phyloP scores from a whole-genome alignment of 2,797 vertebrate genomes.

The Tachyglossus aculeatus region DNA sequence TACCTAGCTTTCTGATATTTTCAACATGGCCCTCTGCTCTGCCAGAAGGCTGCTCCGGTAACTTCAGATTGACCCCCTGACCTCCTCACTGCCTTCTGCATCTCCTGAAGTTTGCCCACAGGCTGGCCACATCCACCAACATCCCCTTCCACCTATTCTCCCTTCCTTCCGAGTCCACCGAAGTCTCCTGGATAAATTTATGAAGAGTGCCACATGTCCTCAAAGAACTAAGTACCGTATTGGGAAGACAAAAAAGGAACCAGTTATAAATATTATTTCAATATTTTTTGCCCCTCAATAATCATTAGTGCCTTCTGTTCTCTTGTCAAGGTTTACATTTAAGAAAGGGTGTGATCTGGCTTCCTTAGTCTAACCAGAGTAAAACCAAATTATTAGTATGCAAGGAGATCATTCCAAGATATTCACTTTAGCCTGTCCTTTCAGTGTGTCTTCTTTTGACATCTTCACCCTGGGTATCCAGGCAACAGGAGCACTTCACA shows the following conservation, averaged over 20 bases:
- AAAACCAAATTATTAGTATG: conserved; percentile 54
- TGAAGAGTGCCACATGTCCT: conserved; percentile 7
- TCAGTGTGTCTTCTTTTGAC: conserved; percentile 64
- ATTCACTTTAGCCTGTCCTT: conserved; percentile 60
- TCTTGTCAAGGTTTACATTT: conserved; percentile 32
- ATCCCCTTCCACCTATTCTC: too few species aligned
- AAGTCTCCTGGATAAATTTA: too few species aligned
- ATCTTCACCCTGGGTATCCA: conserved; percentile 66
- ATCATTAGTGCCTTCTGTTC: conserved; percentile 30
- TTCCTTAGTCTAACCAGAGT: conserved; percentile 29
- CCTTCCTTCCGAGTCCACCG: too few species aligned
- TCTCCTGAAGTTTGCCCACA: conserved; percentile 16
- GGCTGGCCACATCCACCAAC: too few species aligned
- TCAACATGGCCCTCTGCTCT: too few species aligned
- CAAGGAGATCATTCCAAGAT: conserved; percentile 23
- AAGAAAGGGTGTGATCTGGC: conserved; percentile 1
- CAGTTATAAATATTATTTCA: too few species aligned
- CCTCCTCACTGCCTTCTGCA: conserved; percentile 1
- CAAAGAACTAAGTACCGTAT: conserved; percentile 15
- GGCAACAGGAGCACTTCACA: conserved; percentile 64
- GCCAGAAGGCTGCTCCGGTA: too few species aligned
- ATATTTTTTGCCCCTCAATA: conserved; percentile 4
- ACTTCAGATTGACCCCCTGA: too few species aligned
- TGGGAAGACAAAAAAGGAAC: conserved; percentile 28
- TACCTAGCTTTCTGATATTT: too few species aligned